These are phyloP conservation scores for Cantharis rufa DNA, from an alignment of 2,888 invertebrate species.

Conservation along the genomic window DNA sequence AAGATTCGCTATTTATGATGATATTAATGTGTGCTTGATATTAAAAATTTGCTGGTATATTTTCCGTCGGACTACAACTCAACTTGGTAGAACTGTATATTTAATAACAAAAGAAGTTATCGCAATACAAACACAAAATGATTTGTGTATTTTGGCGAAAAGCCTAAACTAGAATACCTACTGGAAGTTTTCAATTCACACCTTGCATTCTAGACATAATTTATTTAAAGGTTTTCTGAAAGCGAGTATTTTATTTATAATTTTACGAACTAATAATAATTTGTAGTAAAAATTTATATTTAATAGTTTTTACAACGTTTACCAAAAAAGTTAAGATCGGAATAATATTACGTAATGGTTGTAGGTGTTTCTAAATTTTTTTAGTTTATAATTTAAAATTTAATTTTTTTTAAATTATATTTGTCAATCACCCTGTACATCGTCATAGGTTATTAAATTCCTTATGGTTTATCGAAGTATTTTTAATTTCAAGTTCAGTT, in stretches of 20 bases:
- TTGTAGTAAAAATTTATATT: background rate
- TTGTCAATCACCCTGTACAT: too few relatives aligned
- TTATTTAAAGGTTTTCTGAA: conserved; percentile 35
- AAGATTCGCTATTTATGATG: too few relatives aligned
- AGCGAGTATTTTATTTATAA: conserved; percentile 13
- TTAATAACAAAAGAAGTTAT: conserved; percentile 17
- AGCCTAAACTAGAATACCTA: conserved; percentile 39
- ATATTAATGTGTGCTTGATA: background rate
- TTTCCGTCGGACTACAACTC: background rate
- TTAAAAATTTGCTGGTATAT: background rate
- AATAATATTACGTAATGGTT: too few relatives aligned
- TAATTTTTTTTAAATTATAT: too few relatives aligned
- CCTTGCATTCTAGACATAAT: conserved; percentile 35
- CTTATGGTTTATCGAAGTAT: background rate
- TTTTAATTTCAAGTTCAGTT: background rate
- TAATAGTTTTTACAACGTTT: background rate
- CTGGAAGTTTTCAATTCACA: conserved; percentile 42
- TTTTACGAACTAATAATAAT: conserved; percentile 5
- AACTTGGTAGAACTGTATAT: background rate
- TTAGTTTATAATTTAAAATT: too few relatives aligned
- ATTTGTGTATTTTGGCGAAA: conserved; percentile 36
- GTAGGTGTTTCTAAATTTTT: background rate
- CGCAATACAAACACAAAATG: conserved; percentile 33
- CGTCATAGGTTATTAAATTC: too few relatives aligned
- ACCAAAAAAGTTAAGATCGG: background rate